Base-by-base conservation (phyloP, 2,113 vertebrate species). In the Haemorhous mexicanus region DNA sequence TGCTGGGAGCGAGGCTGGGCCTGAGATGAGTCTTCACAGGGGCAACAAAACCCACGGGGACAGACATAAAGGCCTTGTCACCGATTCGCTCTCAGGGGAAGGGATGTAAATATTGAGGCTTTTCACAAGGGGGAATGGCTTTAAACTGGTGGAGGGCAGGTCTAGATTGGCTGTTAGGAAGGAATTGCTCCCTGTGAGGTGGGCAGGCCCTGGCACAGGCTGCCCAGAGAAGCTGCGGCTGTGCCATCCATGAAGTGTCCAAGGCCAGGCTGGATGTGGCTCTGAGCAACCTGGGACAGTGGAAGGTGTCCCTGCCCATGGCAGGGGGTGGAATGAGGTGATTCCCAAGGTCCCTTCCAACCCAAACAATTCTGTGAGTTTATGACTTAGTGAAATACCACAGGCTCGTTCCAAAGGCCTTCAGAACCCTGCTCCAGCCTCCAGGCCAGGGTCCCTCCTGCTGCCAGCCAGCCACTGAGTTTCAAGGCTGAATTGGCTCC, bases 31-130 rank as follows among this genome's bases (percentile, higher is more conserved):
- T 24, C 30, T 63, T 68, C 50, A 47, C 16, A 67, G 74, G 37
- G 9, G 14, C 33, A 43, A 6, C 0, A 1, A 66, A 62, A 22
- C 33, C 21, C 28, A 8, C 24, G 7, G 52, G 23, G 21, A 24
- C 17, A 39, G 28, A 19, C 4, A 9, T 2, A 30, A 44, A 63
- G 26, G 9, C 28, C 30, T 46, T 27, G 32, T 19, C n/a, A 26
- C 23, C 4, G 23, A 70, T 7, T 11, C 33, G 19, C 47, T 47
- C 32, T 17, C 13, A 27, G 28, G 24, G 20, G 12, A 73, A 84
- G 46, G 46, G 44, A 10, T 18, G 33, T 9, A 82, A 50, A 43
- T 11, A 9, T 8, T 15, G 16, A 69, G n/a, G 15, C 22, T 56
- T 63, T 62, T 62, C 35, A 19, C 22, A 43, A 35, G 12, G 9